Evolutionary conservation across 2,113 vertebrate genomes (phyloP).

Genomic region (Bettongia penicillata): DNA sequence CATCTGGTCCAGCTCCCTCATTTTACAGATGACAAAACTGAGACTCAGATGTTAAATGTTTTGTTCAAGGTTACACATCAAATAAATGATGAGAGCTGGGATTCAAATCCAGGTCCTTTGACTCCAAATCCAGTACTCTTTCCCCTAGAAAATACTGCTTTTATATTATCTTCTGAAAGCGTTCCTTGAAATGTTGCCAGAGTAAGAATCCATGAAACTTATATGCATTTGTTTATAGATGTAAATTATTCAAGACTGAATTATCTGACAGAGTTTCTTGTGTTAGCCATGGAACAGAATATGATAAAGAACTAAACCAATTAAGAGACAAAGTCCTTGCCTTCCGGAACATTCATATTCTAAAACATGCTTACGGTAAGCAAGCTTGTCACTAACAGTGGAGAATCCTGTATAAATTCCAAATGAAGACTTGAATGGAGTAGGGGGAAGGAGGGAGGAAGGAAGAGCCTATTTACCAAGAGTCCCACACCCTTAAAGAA

Average conservation of each 20-base stretch:
- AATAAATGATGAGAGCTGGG: no score
- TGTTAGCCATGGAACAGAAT: neutral
- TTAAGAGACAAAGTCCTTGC: neutral
- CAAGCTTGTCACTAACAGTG: neutral
- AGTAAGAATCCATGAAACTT: constrained; percentile 3
- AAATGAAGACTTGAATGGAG: neutral
- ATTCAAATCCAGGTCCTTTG: no score
- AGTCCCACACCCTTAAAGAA: neutral
- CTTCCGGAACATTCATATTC: neutral
- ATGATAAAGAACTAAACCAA: neutral
- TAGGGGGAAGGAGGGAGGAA: no score
- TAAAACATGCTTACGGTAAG: constrained; percentile 1
- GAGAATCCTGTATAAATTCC: constrained; percentile 23
- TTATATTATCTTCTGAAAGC: no score
- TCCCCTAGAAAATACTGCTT: no score
- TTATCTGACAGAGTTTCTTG: constrained; percentile 28
- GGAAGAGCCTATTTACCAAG: no score
- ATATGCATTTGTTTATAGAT: constrained; percentile 16
- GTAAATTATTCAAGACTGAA: neutral
- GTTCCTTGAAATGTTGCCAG: no score
- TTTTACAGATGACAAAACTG: no score
- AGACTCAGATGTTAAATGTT: no score
- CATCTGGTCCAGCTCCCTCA: no score
- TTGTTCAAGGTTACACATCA: no score
- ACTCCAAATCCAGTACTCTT: neutral